Conservation (phyloP, 2,113 vertebrate species). For the Irena cyanogastra region DNA sequence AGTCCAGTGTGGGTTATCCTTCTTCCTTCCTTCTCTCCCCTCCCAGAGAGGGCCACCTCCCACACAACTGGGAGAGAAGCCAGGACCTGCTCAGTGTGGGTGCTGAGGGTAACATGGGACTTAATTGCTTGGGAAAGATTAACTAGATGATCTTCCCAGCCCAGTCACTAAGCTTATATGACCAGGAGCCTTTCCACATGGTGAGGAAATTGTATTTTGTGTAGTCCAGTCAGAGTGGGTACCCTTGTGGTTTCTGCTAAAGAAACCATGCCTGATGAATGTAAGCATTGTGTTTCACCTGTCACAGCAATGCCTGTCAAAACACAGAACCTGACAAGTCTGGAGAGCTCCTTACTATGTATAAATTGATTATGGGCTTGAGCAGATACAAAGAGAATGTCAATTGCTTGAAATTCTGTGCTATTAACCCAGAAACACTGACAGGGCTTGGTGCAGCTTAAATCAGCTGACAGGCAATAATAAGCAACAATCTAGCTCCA, state of each 20-base stretch:
- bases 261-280: not conserved
- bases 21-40: not conserved
- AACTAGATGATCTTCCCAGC: not conserved
- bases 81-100: not conserved
- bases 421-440: not conserved
- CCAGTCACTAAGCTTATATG: not conserved
- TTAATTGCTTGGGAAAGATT: not conserved
- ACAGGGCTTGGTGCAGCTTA: not conserved
- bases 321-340: not conserved
- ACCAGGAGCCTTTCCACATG: not conserved
- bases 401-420: not conserved
- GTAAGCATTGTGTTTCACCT: not conserved
- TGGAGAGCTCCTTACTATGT: not conserved
- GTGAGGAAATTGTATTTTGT: not conserved
- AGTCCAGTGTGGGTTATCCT: not conserved
- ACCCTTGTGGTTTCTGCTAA: not conserved
- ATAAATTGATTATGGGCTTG: not conserved
- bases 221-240: not conserved
- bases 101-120: accelerated
- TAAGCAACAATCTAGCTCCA: not conserved
- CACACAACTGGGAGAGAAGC: not conserved
- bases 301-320: not conserved
- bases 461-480: not conserved
- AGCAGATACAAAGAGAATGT: not conserved
- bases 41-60: not conserved